phyloP scores from a whole-genome alignment of 2,113 vertebrate species.

The Neoarius graeffei region DNA sequence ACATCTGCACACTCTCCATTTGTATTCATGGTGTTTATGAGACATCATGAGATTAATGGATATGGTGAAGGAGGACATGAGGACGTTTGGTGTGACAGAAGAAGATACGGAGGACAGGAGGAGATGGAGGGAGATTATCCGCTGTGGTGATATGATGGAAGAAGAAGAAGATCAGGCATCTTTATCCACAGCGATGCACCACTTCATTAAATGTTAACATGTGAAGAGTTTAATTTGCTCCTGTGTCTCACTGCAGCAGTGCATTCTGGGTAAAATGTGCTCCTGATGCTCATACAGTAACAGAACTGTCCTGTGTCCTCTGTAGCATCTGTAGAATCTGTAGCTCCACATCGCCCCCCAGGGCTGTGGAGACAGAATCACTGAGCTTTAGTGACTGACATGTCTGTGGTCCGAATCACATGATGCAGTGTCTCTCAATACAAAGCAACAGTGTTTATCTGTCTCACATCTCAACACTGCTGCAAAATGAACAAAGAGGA shows the following conservation, averaged over 20 bases:
- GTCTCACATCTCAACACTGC: not conserved
- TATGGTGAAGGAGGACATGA: too few relatives aligned
- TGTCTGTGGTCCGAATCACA: not conserved
- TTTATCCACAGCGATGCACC: not conserved
- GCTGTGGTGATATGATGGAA: too few relatives aligned
- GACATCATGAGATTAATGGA: too few relatives aligned
- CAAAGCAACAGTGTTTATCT: not conserved
- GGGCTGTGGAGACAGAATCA: not conserved
- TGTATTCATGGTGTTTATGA: not conserved
- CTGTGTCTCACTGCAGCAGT: not conserved
- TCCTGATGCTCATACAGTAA: not conserved
- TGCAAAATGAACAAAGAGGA: not conserved
- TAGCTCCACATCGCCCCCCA: not conserved
- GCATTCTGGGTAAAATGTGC: slow-evolving; percentile 1
- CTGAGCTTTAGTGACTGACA: not conserved
- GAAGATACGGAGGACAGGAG: too few relatives aligned
- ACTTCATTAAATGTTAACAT: not conserved
- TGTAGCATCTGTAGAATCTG: not conserved
- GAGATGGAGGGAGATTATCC: too few relatives aligned
- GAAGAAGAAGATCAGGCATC: not conserved
- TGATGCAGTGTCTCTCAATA: not conserved
- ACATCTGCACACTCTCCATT: not conserved
- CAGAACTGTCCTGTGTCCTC: not conserved
- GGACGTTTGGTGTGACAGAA: too few relatives aligned
- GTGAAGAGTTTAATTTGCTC: not conserved